Base-by-base conservation (phyloP, 2,797 vertebrate genomes). In the Lutjanus argentimaculatus region DNA sequence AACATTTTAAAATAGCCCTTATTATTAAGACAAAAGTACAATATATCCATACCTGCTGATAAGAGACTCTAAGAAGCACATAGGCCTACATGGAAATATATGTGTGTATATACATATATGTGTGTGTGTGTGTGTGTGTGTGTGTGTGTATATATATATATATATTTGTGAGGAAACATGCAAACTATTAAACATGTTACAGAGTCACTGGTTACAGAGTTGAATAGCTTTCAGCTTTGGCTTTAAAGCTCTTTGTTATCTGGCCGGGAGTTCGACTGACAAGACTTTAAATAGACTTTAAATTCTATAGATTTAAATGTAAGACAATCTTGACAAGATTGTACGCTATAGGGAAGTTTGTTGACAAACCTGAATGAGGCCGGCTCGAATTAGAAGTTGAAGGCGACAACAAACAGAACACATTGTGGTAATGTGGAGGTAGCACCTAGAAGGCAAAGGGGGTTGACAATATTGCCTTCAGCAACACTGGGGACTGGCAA, bases 401-500 rank as follows among this genome's bases (percentile, higher is more conserved):
- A 30, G 49, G 10, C 14, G 17, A n/a, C 67, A 79, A 40, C 48
- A 53, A 65, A 42, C 13, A 30, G 14, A 58, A 48, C 19, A 52
- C 19, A 45, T 13, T 51, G 13, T 51, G 19, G 30, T 56, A 36
- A 79, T 76, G 52, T 30, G 45, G 13, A 59, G 61, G 59, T 8
- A n/a, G 19, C 25, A 14, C 58, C 53, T 53, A 8, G 11, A 64
- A 76, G 53, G 51, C 59, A 30, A 48, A 73, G 25, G 53, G 25
- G 36, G 61, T 55, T 73, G 25, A 36, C 57, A 25, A 42, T 51
- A 58, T 73, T 77, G 66, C 51, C 64, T 59, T 56, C 49, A 56
- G 68, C 53, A 46, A 62, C 46, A 25, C 4, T 16, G 74, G 30
- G 8, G 43, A 49, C 7, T 61, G 55, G 12, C 62, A 66, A 67